Evolutionary conservation across 2,888 invertebrate genomes (phyloP).

Genomic region (Acrobasis consociella): DNA sequence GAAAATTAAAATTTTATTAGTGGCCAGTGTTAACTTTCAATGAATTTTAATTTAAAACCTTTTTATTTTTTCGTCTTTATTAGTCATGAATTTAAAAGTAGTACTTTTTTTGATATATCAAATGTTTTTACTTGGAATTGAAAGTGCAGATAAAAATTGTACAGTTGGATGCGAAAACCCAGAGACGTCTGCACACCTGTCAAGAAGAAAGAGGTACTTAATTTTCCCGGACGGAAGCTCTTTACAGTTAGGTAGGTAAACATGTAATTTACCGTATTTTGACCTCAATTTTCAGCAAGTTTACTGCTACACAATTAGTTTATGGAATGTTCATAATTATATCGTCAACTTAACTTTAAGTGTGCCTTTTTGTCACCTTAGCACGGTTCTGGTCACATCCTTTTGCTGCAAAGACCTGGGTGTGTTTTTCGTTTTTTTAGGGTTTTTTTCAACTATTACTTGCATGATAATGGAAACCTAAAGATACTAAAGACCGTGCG

Average conservation of each 20-base stretch:
- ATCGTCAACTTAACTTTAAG: no score
- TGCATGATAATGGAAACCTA: no score
- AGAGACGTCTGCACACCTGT: constrained; percentile 58
- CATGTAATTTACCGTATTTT: constrained; percentile 20
- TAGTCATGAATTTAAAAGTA: neutral
- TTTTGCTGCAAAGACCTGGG: no score
- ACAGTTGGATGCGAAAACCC: constrained; percentile 45
- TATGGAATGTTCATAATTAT: neutral
- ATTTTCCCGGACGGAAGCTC: constrained; percentile 84
- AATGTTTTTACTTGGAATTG: neutral
- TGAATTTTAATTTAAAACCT: neutral
- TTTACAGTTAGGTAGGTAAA: constrained; percentile 80
- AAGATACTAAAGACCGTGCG: no score
- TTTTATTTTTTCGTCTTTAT: constrained; percentile 6
- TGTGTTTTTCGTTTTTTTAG: no score
- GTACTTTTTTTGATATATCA: neutral
- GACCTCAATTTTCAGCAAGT: neutral
- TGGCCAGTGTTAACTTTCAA: constrained; percentile 9
- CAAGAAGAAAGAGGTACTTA: constrained; percentile 82
- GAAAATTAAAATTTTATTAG: constrained; percentile 21
- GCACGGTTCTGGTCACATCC: no score
- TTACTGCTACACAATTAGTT: neutral
- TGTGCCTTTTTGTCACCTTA: no score
- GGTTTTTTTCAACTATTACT: no score
- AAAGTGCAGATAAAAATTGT: constrained; percentile 43